Conservation (phyloP, 2,797 vertebrate species). For the Brotogeris chrysoptera region DNA sequence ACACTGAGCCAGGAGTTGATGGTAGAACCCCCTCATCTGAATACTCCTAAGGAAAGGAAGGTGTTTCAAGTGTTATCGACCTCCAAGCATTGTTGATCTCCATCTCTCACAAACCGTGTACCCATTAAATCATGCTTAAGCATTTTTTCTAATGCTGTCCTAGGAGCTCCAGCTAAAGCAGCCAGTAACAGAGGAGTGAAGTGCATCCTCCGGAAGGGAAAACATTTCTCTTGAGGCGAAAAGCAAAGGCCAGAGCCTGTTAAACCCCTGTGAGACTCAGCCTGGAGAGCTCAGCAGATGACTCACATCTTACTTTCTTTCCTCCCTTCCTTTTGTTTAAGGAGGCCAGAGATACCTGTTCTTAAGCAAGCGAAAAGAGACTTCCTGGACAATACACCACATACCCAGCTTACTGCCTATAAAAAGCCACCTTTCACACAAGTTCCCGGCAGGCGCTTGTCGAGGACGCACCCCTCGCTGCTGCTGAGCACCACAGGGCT, state of each 20-base stretch:
- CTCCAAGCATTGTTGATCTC: background rate
- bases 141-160: background rate
- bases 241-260: background rate
- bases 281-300: background rate
- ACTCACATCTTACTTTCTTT: background rate
- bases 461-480: background rate
- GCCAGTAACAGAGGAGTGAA: background rate
- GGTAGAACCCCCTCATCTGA: background rate
- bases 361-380: background rate
- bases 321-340: background rate
- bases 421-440: background rate
- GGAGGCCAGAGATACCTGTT: slow-evolving; percentile 51
- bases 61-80: background rate
- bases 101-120: background rate
- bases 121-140: background rate
- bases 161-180: background rate
- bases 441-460: background rate
- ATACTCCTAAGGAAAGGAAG: background rate
- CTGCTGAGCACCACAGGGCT: background rate
- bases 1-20: fast-evolving
- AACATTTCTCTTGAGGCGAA: background rate
- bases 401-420: background rate
- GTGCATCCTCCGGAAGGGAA: background rate
- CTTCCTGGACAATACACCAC: background rate
- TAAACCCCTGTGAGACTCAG: background rate